These are phyloP conservation scores for Psilanteris sp. DNA, from an alignment of 1,140 invertebrate species.

Conservation along the genomic window DNA sequence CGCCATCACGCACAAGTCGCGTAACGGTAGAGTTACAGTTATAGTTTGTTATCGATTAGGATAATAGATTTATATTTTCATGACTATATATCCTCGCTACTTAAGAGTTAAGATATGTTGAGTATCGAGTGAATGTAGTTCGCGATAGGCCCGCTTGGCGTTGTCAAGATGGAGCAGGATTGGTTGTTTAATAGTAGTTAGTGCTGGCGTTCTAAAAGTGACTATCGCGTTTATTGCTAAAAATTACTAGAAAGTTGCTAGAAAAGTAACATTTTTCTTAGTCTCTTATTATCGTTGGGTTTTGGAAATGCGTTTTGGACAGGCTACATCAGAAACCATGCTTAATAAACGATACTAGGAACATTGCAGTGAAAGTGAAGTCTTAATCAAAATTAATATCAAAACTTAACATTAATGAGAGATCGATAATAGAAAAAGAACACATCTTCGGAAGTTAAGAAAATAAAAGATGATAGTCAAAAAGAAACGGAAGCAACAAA, in stretches of 20 bases:
- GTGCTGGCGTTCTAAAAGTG: conserved; percentile 15
- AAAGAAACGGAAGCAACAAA: conserved; percentile 10
- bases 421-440: conserved; percentile 2
- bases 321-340: conserved; percentile 1
- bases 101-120: conserved; percentile 12
- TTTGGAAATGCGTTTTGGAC: conserved; percentile 39
- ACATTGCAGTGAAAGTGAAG: background rate
- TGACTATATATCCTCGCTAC: background rate
- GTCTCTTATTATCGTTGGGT: conserved; percentile 24
- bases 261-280: conserved; percentile 32
- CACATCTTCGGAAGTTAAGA: conserved; percentile 1
- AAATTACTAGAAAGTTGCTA: conserved; percentile 43
- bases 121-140: background rate
- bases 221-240: conserved; percentile 43
- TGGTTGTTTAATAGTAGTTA: conserved; percentile 17
- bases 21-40: background rate
- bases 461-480: background rate
- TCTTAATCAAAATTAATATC: background rate
- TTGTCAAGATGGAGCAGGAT: conserved; percentile 11
- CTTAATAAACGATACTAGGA: background rate
- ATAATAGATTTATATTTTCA: background rate
- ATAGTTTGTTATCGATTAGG: no score
- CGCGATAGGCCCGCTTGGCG: background rate
- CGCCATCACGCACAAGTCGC: no score
- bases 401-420: background rate